Evolutionary conservation across 30 jellyfish, hydroid and myxozoan genomes (phyloP), one percentile per base, ranked within the genome.

Genomic region (Aurelia coerulea): DNA sequence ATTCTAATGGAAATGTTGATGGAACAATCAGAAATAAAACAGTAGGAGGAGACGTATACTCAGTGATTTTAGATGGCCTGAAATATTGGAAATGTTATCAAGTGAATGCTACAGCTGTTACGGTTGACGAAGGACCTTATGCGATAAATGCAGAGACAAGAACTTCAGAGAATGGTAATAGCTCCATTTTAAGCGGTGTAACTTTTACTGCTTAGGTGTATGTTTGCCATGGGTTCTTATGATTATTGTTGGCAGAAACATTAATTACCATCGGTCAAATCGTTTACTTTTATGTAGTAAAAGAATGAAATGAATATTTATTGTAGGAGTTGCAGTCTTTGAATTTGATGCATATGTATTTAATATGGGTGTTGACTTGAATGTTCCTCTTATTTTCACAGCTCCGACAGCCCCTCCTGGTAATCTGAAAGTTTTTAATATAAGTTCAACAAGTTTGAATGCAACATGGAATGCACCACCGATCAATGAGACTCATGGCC

Each of bases 61-160:
- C 35, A 51, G 34, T 1, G 13, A 66, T 65, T 46, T 18, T 33
- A 17, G 39, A 17, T 11, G 15, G 56, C 6, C 62, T 64, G 72
- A 10, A 5, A 4, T 79, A 1, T 53, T 79, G 90, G 90, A 49
- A 79, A 8, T 79, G 90, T 80, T 79, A 79, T 67, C 81, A 79
- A 10, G 54, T 79, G 81, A 18, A 52, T 10, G 64, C 65, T 18
- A 58, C 73, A 31, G 90, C 90, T 63, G 74, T 65, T 10, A 79
- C 80, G 3, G 62, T 76, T 41, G 70, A 56, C 6, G 84, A 16
- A 17, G 73, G 60, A 17, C n/a, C 32, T 19, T 73, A 16, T 46
- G 29, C 69, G 13, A 37, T 2, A 2, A 18, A 18, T 9, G 19
- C 4, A 19, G 29, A 66, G 14, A 23, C 19, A 1, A 42, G 83